Evolutionary conservation across 1,140 invertebrate species (phyloP), one percentile per base, ranked within the genome.

Genomic region (Bombus sylvicola): DNA sequence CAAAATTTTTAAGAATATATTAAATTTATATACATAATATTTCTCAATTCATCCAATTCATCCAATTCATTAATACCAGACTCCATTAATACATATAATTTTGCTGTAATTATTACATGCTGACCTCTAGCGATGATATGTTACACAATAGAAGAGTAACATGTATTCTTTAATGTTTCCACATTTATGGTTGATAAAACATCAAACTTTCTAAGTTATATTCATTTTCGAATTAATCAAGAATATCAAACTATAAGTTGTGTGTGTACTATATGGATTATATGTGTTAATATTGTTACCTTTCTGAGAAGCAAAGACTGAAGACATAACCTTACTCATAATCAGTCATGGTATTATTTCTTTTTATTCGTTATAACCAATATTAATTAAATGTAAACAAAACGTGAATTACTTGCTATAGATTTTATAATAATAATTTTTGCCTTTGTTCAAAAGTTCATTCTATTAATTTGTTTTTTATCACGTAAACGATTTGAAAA

Each of bases 311-410:
- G n/a, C 39, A 68, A 22, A 31, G 3, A 25, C 2, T 28, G 57
- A 28, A 81, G 39, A 39, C n/a, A 43, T 85, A 81, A 81, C 77
- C 77, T 72, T 53, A 53, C 10, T 37, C n/a, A 31, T 28, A 5
- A 62, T 34, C 41, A 47, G 53, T 18, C 28, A 85, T 73, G 83
- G 68, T 85, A 81, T 4, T 37, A 25, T 31, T 66, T 37, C 25
- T 31, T 53, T 13, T 53, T 31, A 68, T 41, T 37, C 15, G n/a
- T 66, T 68, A 28, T 66, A n/a, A 68, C 9, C 13, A 68, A 53
- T 28, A 18, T 76, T 39, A 53, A 39, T 8, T 41, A 41, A 12
- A 22, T 18, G 2, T n/a, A 75, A 6, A 25, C 5, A 47, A 47
- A 59, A 71, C 13, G 13, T 25, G 25, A 73, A 64, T 22, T 53